Evolutionary conservation across 2,888 invertebrate species (phyloP).

Genomic region (Drosophila affinis): DNA sequence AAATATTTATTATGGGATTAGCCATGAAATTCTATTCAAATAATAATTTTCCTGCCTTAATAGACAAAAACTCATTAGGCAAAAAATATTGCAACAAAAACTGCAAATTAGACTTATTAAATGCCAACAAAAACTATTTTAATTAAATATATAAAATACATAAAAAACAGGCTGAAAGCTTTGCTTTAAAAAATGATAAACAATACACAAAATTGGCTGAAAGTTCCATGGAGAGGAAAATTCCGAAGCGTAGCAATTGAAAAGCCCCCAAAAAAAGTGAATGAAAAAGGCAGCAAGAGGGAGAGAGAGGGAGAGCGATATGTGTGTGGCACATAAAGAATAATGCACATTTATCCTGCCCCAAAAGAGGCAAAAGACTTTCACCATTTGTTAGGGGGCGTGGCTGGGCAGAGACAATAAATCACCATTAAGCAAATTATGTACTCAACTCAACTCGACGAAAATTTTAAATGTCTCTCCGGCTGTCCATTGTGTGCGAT

Average conservation of each 20-base stretch:
- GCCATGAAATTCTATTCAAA: not conserved
- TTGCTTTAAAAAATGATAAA: slow-evolving; percentile 8
- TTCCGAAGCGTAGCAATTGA: slow-evolving; percentile 23
- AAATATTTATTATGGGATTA: not conserved
- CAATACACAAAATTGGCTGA: slow-evolving; percentile 28
- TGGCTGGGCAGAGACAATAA: slow-evolving; percentile 59
- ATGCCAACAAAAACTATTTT: slow-evolving; percentile 45
- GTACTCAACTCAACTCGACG: slow-evolving; percentile 73
- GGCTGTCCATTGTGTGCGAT: slow-evolving; percentile 53
- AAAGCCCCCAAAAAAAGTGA: slow-evolving; percentile 10
- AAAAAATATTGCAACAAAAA: slow-evolving; percentile 35
- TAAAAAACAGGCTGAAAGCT: slow-evolving; percentile 18
- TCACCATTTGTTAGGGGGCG: slow-evolving; percentile 60
- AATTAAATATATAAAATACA: slow-evolving; percentile 47
- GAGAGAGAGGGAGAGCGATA: slow-evolving; percentile 14
- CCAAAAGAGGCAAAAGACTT: slow-evolving; percentile 7
- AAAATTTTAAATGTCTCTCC: slow-evolving; percentile 64
- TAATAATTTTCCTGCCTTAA: slow-evolving; percentile 47
- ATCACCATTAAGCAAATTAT: slow-evolving; percentile 79
- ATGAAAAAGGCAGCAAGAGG: not conserved
- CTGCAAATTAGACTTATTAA: slow-evolving; percentile 62
- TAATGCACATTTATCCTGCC: slow-evolving; percentile 48
- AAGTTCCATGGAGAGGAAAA: slow-evolving; percentile 28
- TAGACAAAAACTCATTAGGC: slow-evolving; percentile 33
- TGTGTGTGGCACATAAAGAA: slow-evolving; percentile 45